Evolutionary conservation across 2,113 vertebrate genomes (phyloP).

Genomic region (Phocoena sinus): DNA sequence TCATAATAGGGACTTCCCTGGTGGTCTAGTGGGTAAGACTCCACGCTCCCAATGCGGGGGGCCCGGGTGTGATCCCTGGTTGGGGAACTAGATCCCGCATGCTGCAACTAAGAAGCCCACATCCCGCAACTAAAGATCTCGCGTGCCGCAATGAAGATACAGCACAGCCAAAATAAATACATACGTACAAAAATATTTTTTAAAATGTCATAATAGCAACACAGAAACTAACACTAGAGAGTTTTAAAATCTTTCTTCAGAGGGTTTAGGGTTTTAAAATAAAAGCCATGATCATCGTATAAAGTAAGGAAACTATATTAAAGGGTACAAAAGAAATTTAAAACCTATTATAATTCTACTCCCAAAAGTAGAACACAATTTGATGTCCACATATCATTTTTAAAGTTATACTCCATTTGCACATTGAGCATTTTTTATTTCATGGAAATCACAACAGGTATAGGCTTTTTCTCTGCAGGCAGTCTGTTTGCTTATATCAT

Average conservation of each 20-base stretch:
- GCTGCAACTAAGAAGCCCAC: no score
- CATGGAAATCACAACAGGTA: background rate
- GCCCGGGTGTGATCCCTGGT: no score
- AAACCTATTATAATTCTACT: background rate
- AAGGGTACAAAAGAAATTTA: background rate
- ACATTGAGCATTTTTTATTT: background rate
- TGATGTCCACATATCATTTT: slow-evolving; percentile 14
- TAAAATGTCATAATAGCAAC: background rate
- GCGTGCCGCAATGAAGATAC: no score
- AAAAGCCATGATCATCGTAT: background rate
- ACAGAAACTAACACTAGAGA: background rate
- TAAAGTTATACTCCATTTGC: background rate
- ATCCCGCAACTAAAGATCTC: no score
- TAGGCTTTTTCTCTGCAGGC: background rate
- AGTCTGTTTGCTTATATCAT: background rate
- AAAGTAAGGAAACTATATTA: background rate
- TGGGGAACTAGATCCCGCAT: no score
- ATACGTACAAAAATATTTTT: no score
- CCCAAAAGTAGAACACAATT: background rate
- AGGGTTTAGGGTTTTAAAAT: background rate
- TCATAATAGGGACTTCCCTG: background rate
- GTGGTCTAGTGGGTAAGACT: no score
- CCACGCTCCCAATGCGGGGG: no score
- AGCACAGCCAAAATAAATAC: no score
- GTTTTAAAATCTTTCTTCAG: background rate